phyloP scores from a whole-genome alignment of 2,888 invertebrate species.

The Trachelus tabidus region DNA sequence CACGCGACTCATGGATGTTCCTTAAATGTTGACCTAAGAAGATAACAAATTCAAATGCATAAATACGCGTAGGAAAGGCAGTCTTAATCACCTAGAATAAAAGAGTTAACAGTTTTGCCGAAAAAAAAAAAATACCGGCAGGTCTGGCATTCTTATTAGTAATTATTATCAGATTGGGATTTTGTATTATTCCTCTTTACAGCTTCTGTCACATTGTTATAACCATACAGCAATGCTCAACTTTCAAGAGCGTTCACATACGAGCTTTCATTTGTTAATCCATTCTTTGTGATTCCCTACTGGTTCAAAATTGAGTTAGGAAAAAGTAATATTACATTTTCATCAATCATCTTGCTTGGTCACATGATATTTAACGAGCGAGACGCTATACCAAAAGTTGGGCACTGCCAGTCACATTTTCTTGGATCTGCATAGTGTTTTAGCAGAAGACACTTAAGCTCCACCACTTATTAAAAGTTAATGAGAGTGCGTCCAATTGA shows the following conservation, averaged over 20 bases:
- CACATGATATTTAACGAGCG: not conserved
- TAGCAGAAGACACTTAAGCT: constrained; percentile 52
- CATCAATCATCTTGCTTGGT: not conserved
- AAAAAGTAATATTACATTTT: not conserved
- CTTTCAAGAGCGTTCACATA: constrained; percentile 21
- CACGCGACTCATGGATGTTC: not conserved
- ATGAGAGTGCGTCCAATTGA: constrained; percentile 26
- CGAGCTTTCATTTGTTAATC: not conserved
- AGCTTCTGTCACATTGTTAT: constrained; percentile 49
- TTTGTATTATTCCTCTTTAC: constrained; percentile 34
- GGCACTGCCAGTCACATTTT: constrained; percentile 41
- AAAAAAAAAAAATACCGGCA: constrained; percentile 18
- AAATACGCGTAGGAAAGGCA: constrained; percentile 25
- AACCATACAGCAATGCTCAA: constrained; percentile 45
- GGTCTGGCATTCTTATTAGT: constrained; percentile 26
- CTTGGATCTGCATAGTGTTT: constrained; percentile 48
- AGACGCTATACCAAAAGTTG: constrained; percentile 31
- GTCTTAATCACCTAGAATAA: constrained; percentile 34
- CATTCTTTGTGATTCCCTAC: not conserved
- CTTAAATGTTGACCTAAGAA: not conserved
- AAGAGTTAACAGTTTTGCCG: constrained; percentile 29
- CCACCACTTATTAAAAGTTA: constrained; percentile 48
- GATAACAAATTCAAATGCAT: not conserved
- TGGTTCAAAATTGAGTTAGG: not conserved
- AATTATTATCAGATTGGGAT: constrained; percentile 33